These are phyloP conservation scores for Belonocnema kinseyi DNA, from an alignment of 1,140 invertebrate species.

Conservation along the genomic window DNA sequence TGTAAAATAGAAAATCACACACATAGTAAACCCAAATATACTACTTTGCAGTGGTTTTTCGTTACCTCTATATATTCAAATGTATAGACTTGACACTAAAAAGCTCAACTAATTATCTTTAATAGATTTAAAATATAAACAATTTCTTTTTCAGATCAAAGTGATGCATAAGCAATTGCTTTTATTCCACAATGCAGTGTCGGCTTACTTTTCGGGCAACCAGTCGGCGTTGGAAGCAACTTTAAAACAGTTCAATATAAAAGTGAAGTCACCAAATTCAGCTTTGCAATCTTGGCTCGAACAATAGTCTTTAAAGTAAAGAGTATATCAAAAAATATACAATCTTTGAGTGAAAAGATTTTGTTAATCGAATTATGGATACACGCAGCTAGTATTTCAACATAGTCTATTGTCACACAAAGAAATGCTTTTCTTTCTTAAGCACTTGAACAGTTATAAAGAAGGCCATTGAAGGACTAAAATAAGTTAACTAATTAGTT, in stretches of 20 bases:
- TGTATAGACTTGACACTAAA: no score
- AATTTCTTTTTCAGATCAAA: constrained; percentile 85
- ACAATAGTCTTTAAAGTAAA: constrained; percentile 74
- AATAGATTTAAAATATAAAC: not conserved
- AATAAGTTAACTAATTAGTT: no score
- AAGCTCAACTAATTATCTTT: not conserved
- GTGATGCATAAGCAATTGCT: constrained; percentile 98
- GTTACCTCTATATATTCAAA: no score
- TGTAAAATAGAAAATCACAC: no score
- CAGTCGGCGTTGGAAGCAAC: constrained; percentile 94
- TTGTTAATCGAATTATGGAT: not conserved
- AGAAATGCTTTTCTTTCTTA: no score
- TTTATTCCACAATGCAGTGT: constrained; percentile 96
- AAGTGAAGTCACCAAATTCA: constrained; percentile 85
- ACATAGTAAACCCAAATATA: not conserved
- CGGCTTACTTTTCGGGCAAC: constrained; percentile 97
- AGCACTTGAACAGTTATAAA: no score
- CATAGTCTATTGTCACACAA: no score
- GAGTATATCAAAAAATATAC: not conserved
- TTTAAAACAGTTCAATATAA: constrained; percentile 97
- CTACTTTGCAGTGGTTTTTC: not conserved
- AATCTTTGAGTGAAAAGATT: not conserved
- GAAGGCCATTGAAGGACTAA: no score
- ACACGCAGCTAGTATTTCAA: no score
- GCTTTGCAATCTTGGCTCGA: constrained; percentile 86